Conservation (phyloP, 2,113 vertebrate genomes). For the Sorex fumeus region DNA sequence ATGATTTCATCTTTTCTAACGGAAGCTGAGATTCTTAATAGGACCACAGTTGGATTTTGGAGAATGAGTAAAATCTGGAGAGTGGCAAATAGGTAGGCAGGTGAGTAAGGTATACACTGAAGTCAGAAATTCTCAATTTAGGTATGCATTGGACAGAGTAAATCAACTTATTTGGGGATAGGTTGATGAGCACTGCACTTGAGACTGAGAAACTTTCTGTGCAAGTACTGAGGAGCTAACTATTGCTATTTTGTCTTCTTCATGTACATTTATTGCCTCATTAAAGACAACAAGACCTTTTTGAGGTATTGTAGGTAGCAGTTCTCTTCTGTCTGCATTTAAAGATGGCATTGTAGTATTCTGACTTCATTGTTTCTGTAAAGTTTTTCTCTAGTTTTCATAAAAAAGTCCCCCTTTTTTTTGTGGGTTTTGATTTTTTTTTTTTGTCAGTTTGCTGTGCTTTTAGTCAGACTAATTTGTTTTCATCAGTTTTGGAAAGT, state of each 20-base stretch:
- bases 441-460: neutral
- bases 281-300: neutral
- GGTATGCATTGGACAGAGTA: neutral
- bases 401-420: neutral
- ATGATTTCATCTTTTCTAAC: no score
- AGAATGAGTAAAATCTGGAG: neutral
- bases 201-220: neutral
- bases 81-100: neutral
- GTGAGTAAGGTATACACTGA: neutral
- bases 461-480: neutral
- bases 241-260: neutral
- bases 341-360: no score
- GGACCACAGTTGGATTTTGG: neutral
- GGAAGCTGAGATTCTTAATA: slow-evolving; percentile 9
- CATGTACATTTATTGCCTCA: neutral
- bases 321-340: neutral
- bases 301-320: neutral
- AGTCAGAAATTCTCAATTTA: no score
- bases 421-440: neutral
- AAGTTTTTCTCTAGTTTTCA: neutral
- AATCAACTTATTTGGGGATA: neutral
- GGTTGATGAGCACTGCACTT: neutral
- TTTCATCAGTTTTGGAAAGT: neutral
- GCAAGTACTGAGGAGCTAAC: neutral
- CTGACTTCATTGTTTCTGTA: no score